phyloP scores from a whole-genome alignment of 2,888 invertebrate genomes.

The Lycia hirtaria region DNA sequence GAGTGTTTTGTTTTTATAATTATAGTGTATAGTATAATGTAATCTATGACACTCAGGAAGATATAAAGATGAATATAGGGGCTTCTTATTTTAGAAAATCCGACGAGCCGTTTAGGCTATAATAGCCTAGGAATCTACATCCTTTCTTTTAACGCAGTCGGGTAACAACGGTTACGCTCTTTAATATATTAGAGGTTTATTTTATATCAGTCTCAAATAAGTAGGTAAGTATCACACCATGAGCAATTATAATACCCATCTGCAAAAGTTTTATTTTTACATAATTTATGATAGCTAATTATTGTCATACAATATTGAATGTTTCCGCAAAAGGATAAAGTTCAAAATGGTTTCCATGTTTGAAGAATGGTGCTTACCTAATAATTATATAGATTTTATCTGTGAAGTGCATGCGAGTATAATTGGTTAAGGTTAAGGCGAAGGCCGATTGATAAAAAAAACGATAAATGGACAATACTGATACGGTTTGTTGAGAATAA shows the following conservation, averaged over 20 bases:
- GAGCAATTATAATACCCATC: too few species aligned
- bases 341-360: not conserved
- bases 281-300: not conserved
- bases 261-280: not conserved
- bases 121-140: too few species aligned
- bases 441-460: constrained; percentile 27
- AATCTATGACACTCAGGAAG: too few species aligned
- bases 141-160: too few species aligned
- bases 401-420: constrained; percentile 28
- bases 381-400: constrained; percentile 29
- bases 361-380: not conserved
- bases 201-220: too few species aligned
- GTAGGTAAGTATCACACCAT: not conserved
- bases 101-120: too few species aligned
- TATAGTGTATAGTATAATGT: too few species aligned
- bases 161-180: too few species aligned
- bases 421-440: constrained; percentile 35
- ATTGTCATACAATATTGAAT: not conserved
- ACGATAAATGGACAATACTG: constrained; percentile 6
- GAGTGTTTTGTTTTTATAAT: too few species aligned
- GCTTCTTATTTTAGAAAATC: too few species aligned
- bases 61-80: too few species aligned
- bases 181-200: too few species aligned
- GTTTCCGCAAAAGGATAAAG: not conserved
- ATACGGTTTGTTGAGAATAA: constrained; percentile 1